Percentiles rank a stretch among this genome's conserved stretches.
These are phyloP conservation scores for Nyctereutes procyonoides DNA, from an alignment of 2,113 vertebrate species.

Conservation along the genomic window DNA sequence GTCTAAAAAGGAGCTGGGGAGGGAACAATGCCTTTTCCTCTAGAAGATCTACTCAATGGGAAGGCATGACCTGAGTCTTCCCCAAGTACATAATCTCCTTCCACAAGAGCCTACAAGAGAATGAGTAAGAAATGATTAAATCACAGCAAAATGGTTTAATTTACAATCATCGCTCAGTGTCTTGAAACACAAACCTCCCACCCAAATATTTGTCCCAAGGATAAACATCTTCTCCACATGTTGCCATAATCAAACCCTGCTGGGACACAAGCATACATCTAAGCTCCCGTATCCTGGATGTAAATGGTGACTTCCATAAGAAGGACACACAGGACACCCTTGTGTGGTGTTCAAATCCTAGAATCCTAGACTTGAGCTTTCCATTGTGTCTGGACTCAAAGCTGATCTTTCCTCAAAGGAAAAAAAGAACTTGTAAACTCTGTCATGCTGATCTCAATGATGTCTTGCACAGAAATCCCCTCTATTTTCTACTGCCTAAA, in stretches of 20 bases:
- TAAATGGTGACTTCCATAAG: background rate
- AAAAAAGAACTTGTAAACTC: background rate
- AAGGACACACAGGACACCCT: background rate
- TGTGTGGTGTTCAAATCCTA: background rate
- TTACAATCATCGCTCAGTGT: slow-evolving; percentile 55
- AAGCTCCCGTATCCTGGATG: background rate
- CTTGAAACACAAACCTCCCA: slow-evolving; percentile 63
- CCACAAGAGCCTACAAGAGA: background rate
- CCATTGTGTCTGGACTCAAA: background rate
- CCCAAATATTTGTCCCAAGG: slow-evolving; percentile 55
- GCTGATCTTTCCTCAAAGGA: background rate
- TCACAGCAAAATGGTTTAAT: slow-evolving; percentile 38
- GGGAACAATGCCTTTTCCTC: background rate
- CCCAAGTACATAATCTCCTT: slow-evolving; percentile 9
- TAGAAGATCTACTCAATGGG: slow-evolving; percentile 32
- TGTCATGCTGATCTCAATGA: background rate
- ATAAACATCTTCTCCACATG: background rate
- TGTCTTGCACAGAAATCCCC: background rate
- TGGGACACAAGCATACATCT: background rate
- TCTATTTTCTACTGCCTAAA: background rate
- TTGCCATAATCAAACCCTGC: background rate
- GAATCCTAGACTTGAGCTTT: background rate
- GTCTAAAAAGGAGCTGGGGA: background rate
- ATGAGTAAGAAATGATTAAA: slow-evolving; percentile 59
- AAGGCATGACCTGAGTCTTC: background rate